Conservation (phyloP, 2,113 vertebrate species). For the Sitta europaea region DNA sequence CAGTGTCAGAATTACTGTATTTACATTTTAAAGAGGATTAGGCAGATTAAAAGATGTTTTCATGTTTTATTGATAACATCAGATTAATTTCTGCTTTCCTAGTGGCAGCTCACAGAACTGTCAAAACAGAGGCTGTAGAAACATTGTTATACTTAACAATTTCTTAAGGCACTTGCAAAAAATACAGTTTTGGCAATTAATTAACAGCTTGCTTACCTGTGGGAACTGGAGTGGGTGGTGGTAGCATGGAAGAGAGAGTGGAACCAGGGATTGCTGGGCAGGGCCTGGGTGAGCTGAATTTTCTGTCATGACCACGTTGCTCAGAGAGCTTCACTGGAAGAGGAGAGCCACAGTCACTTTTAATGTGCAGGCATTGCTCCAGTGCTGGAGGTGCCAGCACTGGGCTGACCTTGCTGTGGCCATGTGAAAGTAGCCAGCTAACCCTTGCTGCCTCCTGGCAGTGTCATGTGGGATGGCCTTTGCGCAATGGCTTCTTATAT, state of each 20-base stretch:
- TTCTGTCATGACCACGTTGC: neutral
- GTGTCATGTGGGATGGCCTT: neutral
- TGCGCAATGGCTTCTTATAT: rapidly evolving
- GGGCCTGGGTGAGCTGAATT: neutral
- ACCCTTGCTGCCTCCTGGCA: neutral
- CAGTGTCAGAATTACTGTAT: constrained; percentile 3
- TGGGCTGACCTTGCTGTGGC: neutral
- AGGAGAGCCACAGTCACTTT: neutral
- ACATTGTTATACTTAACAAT: neutral
- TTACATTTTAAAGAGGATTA: neutral
- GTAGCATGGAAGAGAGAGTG: neutral
- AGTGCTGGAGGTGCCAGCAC: neutral
- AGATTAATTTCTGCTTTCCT: constrained; percentile 9
- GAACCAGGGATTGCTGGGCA: neutral
- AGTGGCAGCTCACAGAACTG: neutral
- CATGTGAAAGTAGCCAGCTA: neutral
- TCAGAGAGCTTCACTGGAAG: neutral
- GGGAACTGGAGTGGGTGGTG: neutral
- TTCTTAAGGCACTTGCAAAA: neutral
- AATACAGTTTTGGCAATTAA: neutral
- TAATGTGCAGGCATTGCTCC: neutral
- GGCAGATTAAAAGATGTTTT: constrained; percentile 34
- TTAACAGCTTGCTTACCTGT: neutral
- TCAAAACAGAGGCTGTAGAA: constrained; percentile 24
- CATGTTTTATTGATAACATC: neutral